A percentile compares a stretch with the other conserved stretches of the same genome.
Evolutionary conservation across 1,140 invertebrate species (phyloP).

Genomic region (Palaemon carinicauda): DNA sequence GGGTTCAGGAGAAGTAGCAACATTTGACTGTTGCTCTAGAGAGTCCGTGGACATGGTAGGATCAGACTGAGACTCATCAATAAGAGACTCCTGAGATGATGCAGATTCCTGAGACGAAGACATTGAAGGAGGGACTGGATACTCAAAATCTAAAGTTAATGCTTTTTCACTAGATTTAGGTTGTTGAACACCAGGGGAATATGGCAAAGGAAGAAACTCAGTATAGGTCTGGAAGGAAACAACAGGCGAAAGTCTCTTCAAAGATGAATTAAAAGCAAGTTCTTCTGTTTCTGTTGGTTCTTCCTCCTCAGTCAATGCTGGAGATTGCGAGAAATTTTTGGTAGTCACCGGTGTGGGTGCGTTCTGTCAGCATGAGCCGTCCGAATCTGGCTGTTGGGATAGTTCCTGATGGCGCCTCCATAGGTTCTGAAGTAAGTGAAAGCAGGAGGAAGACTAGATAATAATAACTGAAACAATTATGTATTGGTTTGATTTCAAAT

Average conservation of each 20-base stretch:
- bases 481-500: too few relatives aligned
- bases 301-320: background rate
- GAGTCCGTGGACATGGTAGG: background rate
- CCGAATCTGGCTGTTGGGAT: conserved; percentile 40
- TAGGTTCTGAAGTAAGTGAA: conserved; percentile 7
- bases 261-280: background rate
- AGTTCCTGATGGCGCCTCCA: conserved; percentile 45
- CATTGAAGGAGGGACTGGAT: conserved; percentile 5
- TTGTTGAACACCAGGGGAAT: background rate
- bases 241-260: background rate
- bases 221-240: background rate
- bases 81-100: background rate
- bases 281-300: background rate
- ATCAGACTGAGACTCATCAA: background rate
- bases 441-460: background rate
- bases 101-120: background rate
- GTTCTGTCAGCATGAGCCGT: conserved; percentile 39
- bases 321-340: background rate
- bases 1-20: too few relatives aligned
- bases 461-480: background rate
- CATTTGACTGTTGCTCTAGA: too few relatives aligned
- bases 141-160: conserved; percentile 6
- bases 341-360: conserved; percentile 18
- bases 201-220: background rate
- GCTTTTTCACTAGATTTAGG: background rate